Evolutionary conservation across 2,888 invertebrate genomes (phyloP).

Genomic region (Panopea generosa): DNA sequence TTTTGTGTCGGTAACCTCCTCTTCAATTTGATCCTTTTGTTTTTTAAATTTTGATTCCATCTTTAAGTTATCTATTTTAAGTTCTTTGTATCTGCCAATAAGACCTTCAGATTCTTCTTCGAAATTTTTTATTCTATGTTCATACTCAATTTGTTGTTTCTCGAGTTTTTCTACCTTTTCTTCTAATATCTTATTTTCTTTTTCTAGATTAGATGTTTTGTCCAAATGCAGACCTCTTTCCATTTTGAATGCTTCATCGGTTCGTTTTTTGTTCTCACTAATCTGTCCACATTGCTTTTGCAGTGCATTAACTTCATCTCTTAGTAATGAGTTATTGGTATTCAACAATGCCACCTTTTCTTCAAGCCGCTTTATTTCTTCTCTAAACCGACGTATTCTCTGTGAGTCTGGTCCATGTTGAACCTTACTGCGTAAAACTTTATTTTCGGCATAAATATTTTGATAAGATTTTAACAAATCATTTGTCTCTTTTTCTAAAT

Average conservation of each 20-base stretch:
- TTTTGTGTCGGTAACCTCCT: constrained; percentile 48
- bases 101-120: constrained; percentile 49
- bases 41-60: constrained; percentile 57
- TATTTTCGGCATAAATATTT: constrained; percentile 57
- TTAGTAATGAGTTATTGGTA: constrained; percentile 33
- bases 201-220: constrained; percentile 38
- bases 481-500: constrained; percentile 46
- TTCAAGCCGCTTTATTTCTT: constrained; percentile 52
- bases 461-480: constrained; percentile 54
- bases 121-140: constrained; percentile 45
- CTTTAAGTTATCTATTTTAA: constrained; percentile 57
- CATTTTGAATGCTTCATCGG: constrained; percentile 50
- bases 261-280: constrained; percentile 46
- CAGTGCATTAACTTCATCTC: constrained; percentile 27
- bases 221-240: constrained; percentile 49
- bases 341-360: constrained; percentile 35
- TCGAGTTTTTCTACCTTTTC: constrained; percentile 40
- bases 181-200: constrained; percentile 42
- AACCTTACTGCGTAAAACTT: constrained; percentile 47
- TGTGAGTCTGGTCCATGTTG: constrained; percentile 53
- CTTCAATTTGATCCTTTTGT: constrained; percentile 52
- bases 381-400: constrained; percentile 45
- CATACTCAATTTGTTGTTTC: constrained; percentile 42
- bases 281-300: constrained; percentile 38
- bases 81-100: constrained; percentile 51